Conservation (phyloP, 53 echinoderm and acorn worm species). For the Apostichopus leukothele region DNA sequence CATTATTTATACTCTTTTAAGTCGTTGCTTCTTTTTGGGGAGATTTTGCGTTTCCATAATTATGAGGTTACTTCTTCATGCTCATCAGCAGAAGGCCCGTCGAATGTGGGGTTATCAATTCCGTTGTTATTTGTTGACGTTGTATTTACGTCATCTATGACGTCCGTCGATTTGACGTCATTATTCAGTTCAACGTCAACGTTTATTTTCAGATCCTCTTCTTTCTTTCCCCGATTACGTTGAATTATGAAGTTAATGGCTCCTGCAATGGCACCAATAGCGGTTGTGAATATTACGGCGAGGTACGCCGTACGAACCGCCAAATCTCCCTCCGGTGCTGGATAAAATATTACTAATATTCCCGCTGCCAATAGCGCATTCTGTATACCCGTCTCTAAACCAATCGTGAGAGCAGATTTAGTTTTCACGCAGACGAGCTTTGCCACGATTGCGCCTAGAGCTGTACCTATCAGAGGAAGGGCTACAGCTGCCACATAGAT, state of each 20-base stretch:
- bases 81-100: not conserved
- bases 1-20: no score
- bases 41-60: not conserved
- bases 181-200: not conserved
- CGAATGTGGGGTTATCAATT: slow-evolving; percentile 19
- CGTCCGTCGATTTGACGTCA: not conserved
- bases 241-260: slow-evolving; percentile 19
- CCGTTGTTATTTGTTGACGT: not conserved
- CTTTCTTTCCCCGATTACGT: not conserved
- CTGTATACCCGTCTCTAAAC: slow-evolving; percentile 63
- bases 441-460: slow-evolving; percentile 22
- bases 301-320: slow-evolving; percentile 56
- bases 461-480: slow-evolving; percentile 21
- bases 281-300: slow-evolving; percentile 52
- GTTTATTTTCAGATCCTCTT: slow-evolving; percentile 6
- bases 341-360: slow-evolving; percentile 56
- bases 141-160: not conserved
- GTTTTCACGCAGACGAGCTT: slow-evolving; percentile 40
- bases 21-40: no score
- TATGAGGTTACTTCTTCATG: not conserved
- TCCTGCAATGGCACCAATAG: slow-evolving; percentile 20
- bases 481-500: slow-evolving; percentile 15
- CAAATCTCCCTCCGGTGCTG: slow-evolving; percentile 59
- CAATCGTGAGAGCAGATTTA: slow-evolving; percentile 53
- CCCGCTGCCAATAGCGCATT: slow-evolving; percentile 62